Percentiles rank a stretch among this genome's conserved stretches.
Evolutionary conservation across 2,797 vertebrate species (phyloP).

Genomic region (Peromyscus attwateri): DNA sequence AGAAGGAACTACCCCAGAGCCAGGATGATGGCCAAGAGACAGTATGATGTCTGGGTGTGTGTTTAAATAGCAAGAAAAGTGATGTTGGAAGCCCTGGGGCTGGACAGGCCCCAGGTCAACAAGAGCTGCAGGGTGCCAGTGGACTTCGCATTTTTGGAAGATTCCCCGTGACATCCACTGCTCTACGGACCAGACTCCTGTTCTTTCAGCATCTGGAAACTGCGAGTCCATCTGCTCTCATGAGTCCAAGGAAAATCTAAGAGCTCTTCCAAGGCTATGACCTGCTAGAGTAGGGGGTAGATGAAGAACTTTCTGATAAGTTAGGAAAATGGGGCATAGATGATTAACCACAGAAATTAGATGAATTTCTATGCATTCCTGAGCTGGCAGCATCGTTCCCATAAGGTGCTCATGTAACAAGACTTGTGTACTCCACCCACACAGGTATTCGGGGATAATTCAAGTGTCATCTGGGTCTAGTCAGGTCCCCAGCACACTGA

Average conservation of each 20-base stretch:
- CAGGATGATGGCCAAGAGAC: not conserved
- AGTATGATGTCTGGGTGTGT: not conserved
- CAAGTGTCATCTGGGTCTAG: not conserved
- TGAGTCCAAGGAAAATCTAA: not conserved
- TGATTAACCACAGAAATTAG: not conserved
- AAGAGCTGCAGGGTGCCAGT: not conserved
- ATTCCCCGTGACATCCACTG: not conserved
- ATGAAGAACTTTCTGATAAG: not conserved
- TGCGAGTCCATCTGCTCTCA: not conserved
- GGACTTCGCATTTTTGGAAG: not conserved
- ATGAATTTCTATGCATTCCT: not conserved
- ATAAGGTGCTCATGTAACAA: not conserved
- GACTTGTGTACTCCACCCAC: not conserved
- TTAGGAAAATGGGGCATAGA: not conserved
- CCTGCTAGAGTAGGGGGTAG: accelerated
- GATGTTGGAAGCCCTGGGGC: not conserved
- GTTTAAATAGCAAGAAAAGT: not conserved
- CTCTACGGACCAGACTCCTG: too few relatives aligned
- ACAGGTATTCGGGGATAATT: not conserved
- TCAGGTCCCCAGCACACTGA: too few relatives aligned
- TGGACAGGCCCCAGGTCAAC: not conserved
- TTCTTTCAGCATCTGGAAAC: not conserved
- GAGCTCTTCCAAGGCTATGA: not conserved
- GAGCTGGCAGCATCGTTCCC: not conserved
- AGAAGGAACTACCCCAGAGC: not conserved